phyloP scores from a whole-genome alignment of 2,797 vertebrate species.

The Champsocephalus esox region DNA sequence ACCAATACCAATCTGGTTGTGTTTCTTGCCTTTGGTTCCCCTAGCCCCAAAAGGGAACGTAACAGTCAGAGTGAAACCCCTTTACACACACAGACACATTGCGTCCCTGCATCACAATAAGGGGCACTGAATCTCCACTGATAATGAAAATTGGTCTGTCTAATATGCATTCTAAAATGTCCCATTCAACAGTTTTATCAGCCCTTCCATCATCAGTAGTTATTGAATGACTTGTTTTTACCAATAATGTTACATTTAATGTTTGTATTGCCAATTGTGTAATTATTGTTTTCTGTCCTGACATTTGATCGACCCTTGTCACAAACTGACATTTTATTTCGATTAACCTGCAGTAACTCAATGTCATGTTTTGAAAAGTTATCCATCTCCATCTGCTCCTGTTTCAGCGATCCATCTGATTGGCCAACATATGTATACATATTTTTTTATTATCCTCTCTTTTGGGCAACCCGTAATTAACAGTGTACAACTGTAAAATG shows the following conservation, averaged over 20 bases:
- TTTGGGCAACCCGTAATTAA: conserved; percentile 2
- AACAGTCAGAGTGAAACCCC: conserved; percentile 5
- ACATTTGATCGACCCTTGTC: conserved; percentile 9
- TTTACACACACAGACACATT: conserved; percentile 22
- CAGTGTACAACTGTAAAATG: background rate
- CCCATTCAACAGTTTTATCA: conserved; percentile 6
- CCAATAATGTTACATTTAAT: conserved; percentile 3
- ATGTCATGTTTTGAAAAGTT: conserved; percentile 23
- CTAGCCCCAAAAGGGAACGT: too few species aligned
- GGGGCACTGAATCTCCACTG: conserved; percentile 25
- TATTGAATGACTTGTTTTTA: conserved; percentile 6
- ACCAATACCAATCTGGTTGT: too few species aligned
- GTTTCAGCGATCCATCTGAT: conserved; percentile 14
- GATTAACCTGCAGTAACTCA: conserved; percentile 17
- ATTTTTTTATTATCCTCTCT: background rate
- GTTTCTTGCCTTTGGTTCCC: too few species aligned
- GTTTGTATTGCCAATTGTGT: background rate
- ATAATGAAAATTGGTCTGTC: conserved; percentile 22
- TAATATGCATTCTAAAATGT: conserved; percentile 21
- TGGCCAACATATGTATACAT: background rate
- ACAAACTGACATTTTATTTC: background rate
- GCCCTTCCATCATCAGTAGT: conserved; percentile 11
- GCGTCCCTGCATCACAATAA: conserved; percentile 20
- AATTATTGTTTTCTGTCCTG: background rate
- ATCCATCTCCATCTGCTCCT: conserved; percentile 8